Conservation (phyloP, 1,140 invertebrate species). For the Glossosoma conforme region DNA sequence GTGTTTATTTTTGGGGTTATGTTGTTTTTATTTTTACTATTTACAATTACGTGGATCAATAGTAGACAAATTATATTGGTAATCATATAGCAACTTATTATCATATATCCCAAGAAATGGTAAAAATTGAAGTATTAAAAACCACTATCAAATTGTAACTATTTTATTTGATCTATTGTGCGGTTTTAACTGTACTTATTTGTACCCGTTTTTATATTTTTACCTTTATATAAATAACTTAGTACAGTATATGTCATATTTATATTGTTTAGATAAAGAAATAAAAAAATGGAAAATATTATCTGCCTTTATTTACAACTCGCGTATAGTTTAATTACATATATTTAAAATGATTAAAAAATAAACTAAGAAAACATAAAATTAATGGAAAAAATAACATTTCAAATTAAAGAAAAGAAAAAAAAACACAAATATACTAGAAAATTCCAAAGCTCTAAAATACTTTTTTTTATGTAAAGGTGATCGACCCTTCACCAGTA, state of each 20-base stretch:
- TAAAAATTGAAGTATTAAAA: neutral
- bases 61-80: neutral
- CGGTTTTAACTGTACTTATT: constrained; percentile 6
- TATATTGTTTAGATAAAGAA: constrained; percentile 16
- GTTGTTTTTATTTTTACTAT: neutral
- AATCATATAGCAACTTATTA: neutral
- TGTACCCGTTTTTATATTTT: constrained; percentile 12
- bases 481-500: no score
- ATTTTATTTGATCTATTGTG: neutral
- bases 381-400: no score
- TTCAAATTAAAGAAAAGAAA: no score
- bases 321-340: no score
- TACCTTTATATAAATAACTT: constrained; percentile 16
- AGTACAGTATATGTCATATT: constrained; percentile 4
- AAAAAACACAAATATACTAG: no score
- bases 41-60: neutral
- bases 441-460: no score
- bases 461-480: no score
- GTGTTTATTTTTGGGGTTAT: constrained; percentile 1
- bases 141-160: neutral
- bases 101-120: neutral
- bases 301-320: no score
- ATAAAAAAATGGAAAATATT: no score
- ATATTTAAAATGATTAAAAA: no score
- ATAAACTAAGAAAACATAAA: no score